phyloP scores from a whole-genome alignment of 1,140 invertebrate genomes.

The Idris sp. region DNA sequence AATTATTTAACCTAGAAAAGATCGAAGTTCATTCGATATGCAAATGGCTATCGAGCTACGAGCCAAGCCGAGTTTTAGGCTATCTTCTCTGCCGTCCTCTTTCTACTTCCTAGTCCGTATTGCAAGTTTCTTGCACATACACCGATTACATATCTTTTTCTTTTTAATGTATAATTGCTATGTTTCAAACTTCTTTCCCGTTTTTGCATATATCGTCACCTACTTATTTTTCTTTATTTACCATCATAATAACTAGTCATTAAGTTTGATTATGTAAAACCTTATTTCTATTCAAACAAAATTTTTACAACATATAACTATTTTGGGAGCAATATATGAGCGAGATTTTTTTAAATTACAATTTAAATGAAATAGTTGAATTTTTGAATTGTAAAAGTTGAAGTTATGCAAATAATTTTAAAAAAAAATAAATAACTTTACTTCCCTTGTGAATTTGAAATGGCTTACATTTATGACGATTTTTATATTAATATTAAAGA shows the following conservation, averaged over 20 bases:
- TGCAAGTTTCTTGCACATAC: conserved; percentile 36
- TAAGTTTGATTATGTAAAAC: conserved; percentile 8
- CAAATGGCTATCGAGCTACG: conserved; percentile 67
- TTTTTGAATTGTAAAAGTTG: no score
- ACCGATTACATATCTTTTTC: conserved; percentile 47
- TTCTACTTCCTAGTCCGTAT: conserved; percentile 38
- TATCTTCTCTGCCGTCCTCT: conserved; percentile 53
- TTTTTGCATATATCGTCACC: conserved; percentile 30
- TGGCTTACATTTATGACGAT: no score
- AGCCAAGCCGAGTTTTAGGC: conserved; percentile 63
- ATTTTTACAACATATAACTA: no score
- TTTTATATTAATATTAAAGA: no score
- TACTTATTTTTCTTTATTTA: conserved; percentile 29
- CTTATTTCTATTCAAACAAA: no score
- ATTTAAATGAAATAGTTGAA: no score
- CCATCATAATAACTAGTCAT: conserved; percentile 10
- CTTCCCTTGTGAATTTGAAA: no score
- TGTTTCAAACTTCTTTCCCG: conserved; percentile 31
- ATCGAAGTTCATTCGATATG: conserved; percentile 68
- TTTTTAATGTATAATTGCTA: conserved; percentile 42
- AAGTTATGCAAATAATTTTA: no score
- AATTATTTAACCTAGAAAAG: conserved; percentile 66
- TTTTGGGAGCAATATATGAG: no score
- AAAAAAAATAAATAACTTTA: no score
- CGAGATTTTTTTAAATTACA: no score